Evolutionary conservation across 2,797 vertebrate genomes (phyloP).

Genomic region (Heliangelus exortis): DNA sequence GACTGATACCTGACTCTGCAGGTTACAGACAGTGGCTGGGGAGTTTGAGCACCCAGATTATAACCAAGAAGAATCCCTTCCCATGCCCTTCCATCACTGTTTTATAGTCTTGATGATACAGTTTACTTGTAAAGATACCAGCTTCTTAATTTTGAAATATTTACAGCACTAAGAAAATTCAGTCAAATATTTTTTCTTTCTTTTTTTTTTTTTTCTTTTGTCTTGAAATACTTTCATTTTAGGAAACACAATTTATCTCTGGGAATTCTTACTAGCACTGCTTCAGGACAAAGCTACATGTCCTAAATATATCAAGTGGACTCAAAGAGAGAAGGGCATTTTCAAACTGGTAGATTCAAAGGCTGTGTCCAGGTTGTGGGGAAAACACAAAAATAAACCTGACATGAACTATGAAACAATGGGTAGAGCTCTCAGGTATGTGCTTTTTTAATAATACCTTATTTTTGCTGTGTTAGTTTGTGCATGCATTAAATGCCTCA

Average conservation of each 20-base stretch:
- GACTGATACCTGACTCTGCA: neutral
- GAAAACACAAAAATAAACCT: conserved; percentile 98
- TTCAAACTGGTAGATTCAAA: conserved; percentile 98
- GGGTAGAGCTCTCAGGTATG: conserved; percentile 96
- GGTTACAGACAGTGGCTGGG: neutral
- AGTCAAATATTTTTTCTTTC: neutral
- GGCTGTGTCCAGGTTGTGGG: conserved; percentile 94
- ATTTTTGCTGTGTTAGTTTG: neutral
- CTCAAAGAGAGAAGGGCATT: conserved; percentile 92
- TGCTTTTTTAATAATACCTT: conserved; percentile 8
- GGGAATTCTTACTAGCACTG: conserved; percentile 96
- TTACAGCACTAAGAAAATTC: neutral
- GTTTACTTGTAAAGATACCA: neutral
- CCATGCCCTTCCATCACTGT: neutral
- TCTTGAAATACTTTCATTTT: conserved; percentile 61
- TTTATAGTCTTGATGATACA: neutral
- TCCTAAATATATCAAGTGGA: conserved; percentile 98
- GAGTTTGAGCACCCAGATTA: neutral
- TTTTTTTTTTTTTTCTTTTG: neutral
- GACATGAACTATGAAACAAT: conserved; percentile 99
- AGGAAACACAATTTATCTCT: conserved; percentile 96
- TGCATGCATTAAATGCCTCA: neutral
- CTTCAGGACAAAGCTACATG: conserved; percentile 94
- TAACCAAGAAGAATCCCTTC: neutral
- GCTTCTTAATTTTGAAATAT: neutral